phyloP scores from a whole-genome alignment of 2,888 invertebrate species.

The Sarcophaga rosellei region DNA sequence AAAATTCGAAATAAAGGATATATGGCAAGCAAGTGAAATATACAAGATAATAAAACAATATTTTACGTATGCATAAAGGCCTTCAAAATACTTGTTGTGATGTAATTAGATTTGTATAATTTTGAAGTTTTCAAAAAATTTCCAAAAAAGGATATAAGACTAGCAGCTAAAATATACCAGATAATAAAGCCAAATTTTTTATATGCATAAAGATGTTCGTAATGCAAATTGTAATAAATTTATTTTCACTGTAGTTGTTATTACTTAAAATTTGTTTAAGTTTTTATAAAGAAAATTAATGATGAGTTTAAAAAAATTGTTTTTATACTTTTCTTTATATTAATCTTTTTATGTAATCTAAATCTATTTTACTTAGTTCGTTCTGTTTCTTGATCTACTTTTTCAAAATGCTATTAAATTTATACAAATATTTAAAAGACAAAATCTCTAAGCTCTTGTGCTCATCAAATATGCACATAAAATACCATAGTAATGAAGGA shows the following conservation, averaged over 20 bases:
- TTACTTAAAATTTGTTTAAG: background rate
- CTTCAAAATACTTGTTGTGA: no score
- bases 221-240: background rate
- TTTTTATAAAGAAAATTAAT: background rate
- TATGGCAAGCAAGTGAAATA: no score
- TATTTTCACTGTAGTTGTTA: background rate
- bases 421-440: constrained; percentile 37
- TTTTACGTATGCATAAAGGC: no score
- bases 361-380: background rate
- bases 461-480: constrained; percentile 42
- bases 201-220: background rate
- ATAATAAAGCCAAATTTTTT: background rate
- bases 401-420: constrained; percentile 10
- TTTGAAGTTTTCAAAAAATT: background rate
- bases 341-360: background rate
- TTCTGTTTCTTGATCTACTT: background rate
- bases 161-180: background rate
- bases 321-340: background rate
- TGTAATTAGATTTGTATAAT: background rate
- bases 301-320: background rate
- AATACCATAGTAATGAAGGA: background rate
- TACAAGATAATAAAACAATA: no score
- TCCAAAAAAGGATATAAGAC: background rate
- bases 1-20: no score
- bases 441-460: constrained; percentile 26